Conservation (phyloP, 1,140 invertebrate species). For the Drosophila persimilis region DNA sequence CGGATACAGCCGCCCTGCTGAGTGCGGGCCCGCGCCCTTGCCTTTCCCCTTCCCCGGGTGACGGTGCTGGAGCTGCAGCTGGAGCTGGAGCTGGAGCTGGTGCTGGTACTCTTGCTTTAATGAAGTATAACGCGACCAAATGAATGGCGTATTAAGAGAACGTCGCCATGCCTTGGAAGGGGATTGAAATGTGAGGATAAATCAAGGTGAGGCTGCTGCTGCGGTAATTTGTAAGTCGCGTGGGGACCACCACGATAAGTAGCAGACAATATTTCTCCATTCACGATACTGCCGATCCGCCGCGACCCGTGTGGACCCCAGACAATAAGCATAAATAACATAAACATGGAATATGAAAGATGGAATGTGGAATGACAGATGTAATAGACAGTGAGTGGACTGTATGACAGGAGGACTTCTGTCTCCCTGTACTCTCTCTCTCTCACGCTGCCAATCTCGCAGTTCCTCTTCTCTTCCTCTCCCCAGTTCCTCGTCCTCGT, state of each 20-base stretch:
- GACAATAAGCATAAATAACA: constrained; percentile 76
- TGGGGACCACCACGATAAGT: constrained; percentile 17
- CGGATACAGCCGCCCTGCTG: constrained; percentile 43
- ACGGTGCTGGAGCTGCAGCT: background rate
- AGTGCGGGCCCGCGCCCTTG: too few species aligned
- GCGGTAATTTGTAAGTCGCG: constrained; percentile 69
- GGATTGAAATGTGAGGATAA: constrained; percentile 65
- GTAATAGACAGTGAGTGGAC: constrained; percentile 42
- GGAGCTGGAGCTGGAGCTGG: too few species aligned
- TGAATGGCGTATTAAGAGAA: constrained; percentile 79
- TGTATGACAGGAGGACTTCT: constrained; percentile 20
- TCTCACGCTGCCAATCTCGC: too few species aligned
- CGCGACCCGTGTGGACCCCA: constrained; percentile 25
- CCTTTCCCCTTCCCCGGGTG: background rate
- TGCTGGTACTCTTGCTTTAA: constrained; percentile 61
- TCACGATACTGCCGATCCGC: background rate
- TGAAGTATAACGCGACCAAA: constrained; percentile 77
- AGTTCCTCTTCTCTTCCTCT: too few species aligned
- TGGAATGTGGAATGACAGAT: constrained; percentile 36
- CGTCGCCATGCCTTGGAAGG: constrained; percentile 57
- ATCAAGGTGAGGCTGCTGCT: constrained; percentile 63
- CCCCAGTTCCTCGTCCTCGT: too few species aligned
- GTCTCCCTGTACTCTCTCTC: background rate
- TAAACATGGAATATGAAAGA: constrained; percentile 44
- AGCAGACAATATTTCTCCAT: constrained; percentile 42